phyloP scores from a whole-genome alignment of 1,140 invertebrate genomes.

The Linepithema humile region DNA sequence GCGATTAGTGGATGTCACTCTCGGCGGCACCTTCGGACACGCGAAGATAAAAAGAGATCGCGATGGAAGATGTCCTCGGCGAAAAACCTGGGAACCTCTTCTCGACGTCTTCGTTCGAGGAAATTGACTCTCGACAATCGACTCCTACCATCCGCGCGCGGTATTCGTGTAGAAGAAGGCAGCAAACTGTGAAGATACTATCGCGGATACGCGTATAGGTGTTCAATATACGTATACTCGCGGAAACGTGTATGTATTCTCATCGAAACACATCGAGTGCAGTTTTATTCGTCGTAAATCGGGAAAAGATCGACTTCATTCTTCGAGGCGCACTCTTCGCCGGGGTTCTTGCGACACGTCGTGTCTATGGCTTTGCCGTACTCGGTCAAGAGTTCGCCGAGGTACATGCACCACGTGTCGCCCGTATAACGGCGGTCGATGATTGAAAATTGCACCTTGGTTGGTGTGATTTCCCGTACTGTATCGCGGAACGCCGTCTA shows the following conservation, averaged over 20 bases:
- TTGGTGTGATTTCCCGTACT: background rate
- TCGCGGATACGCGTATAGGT: background rate
- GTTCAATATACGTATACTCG: background rate
- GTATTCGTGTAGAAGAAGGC: slow-evolving; percentile 15
- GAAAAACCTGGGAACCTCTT: slow-evolving; percentile 1
- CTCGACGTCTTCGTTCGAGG: slow-evolving; percentile 60
- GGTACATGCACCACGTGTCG: slow-evolving; percentile 26
- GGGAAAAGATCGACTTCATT: slow-evolving; percentile 59
- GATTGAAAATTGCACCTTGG: slow-evolving; percentile 28
- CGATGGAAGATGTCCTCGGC: background rate
- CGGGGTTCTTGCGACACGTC: background rate
- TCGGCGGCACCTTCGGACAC: background rate
- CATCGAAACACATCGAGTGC: slow-evolving; percentile 53
- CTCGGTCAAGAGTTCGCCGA: background rate
- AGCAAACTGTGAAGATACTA: slow-evolving; percentile 62
- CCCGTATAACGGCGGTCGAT: slow-evolving; percentile 1
- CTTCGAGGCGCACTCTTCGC: background rate
- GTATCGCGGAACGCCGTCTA: background rate
- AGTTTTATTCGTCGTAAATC: slow-evolving; percentile 73
- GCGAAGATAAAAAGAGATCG: slow-evolving; percentile 23
- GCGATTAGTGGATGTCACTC: slow-evolving; percentile 8
- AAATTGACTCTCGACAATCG: slow-evolving; percentile 71
- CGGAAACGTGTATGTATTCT: slow-evolving; percentile 28
- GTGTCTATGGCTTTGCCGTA: slow-evolving; percentile 1
- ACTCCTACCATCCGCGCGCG: slow-evolving; percentile 7